These are phyloP conservation scores for Camponotus floridanus DNA, from an alignment of 1,140 invertebrate genomes.

Conservation along the genomic window DNA sequence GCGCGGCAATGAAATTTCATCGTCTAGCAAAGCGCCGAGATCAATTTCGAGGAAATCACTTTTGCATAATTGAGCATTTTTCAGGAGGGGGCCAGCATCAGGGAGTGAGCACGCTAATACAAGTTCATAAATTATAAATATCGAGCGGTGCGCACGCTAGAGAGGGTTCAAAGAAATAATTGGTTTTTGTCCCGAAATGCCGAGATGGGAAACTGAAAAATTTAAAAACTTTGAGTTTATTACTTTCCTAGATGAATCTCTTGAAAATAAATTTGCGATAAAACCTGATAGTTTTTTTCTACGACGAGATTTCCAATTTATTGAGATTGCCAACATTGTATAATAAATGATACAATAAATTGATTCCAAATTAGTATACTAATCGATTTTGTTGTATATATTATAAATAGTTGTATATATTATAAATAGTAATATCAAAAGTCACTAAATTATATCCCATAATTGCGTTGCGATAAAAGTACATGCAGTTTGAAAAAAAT, in stretches of 20 bases:
- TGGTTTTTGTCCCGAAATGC: constrained; percentile 19
- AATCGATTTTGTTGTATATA: not conserved
- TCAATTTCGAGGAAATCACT: constrained; percentile 54
- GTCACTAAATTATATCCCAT: not conserved
- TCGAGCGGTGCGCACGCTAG: constrained; percentile 24
- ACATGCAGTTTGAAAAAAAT: not conserved
- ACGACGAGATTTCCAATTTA: not conserved
- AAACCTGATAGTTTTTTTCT: not conserved
- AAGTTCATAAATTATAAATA: constrained; percentile 57
- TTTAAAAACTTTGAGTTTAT: constrained; percentile 25
- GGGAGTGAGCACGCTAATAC: constrained; percentile 28
- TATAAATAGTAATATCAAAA: not conserved
- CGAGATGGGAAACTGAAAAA: constrained; percentile 8
- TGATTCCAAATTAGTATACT: not conserved
- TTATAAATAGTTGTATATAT: not conserved
- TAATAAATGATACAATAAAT: not conserved
- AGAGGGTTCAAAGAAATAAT: constrained; percentile 33
- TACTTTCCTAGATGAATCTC: constrained; percentile 2
- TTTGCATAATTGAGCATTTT: constrained; percentile 57
- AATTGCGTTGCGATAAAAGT: not conserved
- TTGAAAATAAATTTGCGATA: not conserved
- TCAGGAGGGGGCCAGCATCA: constrained; percentile 21
- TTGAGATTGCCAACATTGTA: not conserved
- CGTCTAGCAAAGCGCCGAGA: constrained; percentile 51
- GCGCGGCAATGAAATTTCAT: constrained; percentile 43